Evolutionary conservation across 2,113 vertebrate species (phyloP).

Genomic region (Urocolius indicus): DNA sequence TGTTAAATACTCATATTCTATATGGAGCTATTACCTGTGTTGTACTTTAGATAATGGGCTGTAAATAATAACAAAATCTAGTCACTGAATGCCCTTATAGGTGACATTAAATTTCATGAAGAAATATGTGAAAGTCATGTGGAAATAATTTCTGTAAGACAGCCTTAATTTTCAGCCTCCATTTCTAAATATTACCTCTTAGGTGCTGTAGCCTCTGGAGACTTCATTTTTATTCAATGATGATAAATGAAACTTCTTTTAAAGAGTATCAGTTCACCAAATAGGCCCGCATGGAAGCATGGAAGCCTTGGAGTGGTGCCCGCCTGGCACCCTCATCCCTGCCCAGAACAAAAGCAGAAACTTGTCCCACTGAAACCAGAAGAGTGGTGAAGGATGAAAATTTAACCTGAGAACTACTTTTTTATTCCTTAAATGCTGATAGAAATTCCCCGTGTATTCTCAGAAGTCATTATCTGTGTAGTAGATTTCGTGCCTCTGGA

Average conservation of each 20-base stretch:
- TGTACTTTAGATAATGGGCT: conserved; percentile 10
- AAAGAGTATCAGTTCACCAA: not conserved
- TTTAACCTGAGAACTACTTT: not conserved
- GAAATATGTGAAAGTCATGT: not conserved
- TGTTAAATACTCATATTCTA: conserved; percentile 4
- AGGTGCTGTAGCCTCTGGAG: not conserved
- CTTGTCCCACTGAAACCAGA: not conserved
- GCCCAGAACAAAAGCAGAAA: not conserved
- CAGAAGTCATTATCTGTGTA: not conserved
- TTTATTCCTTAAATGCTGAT: not conserved
- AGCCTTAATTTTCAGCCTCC: conserved; percentile 17
- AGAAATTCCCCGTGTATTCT: not conserved
- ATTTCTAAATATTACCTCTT: not conserved
- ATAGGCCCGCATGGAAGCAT: accelerated
- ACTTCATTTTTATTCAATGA: not conserved
- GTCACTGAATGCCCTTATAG: not conserved
- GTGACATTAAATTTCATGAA: not conserved
- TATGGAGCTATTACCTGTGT: not conserved
- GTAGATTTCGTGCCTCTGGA: not conserved
- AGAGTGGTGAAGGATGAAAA: not conserved
- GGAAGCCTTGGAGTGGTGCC: not conserved
- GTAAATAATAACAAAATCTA: not conserved
- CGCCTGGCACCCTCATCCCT: not conserved
- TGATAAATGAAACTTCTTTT: not conserved
- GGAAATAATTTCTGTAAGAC: not conserved